Base-by-base conservation (phyloP, 2,113 vertebrate genomes). In the Phalacrocorax pelagicus region DNA sequence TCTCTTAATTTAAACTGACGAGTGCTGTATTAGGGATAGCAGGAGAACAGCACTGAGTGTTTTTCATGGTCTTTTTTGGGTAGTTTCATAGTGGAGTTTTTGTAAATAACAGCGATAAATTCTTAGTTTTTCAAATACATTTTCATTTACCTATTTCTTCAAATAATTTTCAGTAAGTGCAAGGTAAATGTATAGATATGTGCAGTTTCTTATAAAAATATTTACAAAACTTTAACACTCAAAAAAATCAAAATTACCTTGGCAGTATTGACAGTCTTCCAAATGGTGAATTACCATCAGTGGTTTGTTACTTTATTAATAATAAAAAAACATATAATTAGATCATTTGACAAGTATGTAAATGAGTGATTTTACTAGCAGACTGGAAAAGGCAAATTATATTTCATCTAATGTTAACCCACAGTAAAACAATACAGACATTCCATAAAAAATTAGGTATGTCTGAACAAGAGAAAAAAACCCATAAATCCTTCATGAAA, bases 211-310 rank as follows among this genome's bases (percentile, higher is more conserved):
- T 46, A 66, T 34, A 58, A 66, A 90, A 81, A 67, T 69, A 42
- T 24, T 78, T 23, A 69, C 10, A 46, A 57, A 55, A 88, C 67
- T 71, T 66, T 87, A 65, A 51, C 26, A 73, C 10, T 74, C 16
- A 95, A 82, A 92, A 92, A 77, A 49, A 30, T 66, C 55, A 81
- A 81, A 81, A 73, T 98, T 98, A 99, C 99, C 98, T 99, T 99
- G 97, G 95, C 98, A 98, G 81, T 98, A 97, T n/a, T 98, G 98
- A 90, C 99, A 99, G 5, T 98, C 96, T 11, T 98, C 98, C 88
- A 97, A 94, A 94, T 99, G 99, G 97, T 99, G 98, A 97, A 99
- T 99, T 86, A 98, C 97, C 98, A 99, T 99, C 96, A 99, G 63
- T 14, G 99, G 99, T 92, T 99, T 99, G 66, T 98, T 97, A 94